These are phyloP conservation scores for Halichoeres trimaculatus DNA, from an alignment of 2,113 vertebrate species.

Conservation along the genomic window DNA sequence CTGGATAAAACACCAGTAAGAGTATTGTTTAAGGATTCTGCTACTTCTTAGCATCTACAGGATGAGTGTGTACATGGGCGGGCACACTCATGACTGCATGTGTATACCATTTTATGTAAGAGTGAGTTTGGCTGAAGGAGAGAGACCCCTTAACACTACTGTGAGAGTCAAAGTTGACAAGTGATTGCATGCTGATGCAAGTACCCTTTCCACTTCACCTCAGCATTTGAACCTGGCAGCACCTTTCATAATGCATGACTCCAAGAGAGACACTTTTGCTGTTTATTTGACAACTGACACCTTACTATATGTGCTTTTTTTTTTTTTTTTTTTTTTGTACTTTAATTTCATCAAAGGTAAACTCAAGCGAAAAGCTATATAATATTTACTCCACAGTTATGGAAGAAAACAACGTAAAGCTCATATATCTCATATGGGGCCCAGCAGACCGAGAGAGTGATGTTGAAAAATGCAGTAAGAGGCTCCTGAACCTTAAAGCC, in stretches of 20 bases:
- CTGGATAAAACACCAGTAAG: too few species aligned
- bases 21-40: too few species aligned
- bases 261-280: neutral
- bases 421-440: neutral
- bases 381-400: neutral
- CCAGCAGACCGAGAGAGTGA: neutral
- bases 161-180: neutral
- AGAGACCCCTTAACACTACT: neutral
- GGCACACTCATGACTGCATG: too few species aligned
- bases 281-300: conserved; percentile 6
- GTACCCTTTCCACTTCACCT: conserved; percentile 15
- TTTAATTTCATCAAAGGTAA: neutral
- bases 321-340: neutral
- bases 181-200: conserved; percentile 30
- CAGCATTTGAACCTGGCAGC: conserved; percentile 5
- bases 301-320: neutral
- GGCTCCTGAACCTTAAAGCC: conserved; percentile 26
- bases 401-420: neutral
- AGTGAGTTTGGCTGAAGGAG: neutral
- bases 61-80: too few species aligned
- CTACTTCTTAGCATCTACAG: too few species aligned
- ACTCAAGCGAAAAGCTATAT: neutral
- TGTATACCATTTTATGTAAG: too few species aligned
- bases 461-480: conserved; percentile 43
- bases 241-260: conserved; percentile 37